Evolutionary conservation across 2,113 vertebrate genomes (phyloP), one percentile per base, ranked within the genome.

Genomic region (Corythaixoides concolor): DNA sequence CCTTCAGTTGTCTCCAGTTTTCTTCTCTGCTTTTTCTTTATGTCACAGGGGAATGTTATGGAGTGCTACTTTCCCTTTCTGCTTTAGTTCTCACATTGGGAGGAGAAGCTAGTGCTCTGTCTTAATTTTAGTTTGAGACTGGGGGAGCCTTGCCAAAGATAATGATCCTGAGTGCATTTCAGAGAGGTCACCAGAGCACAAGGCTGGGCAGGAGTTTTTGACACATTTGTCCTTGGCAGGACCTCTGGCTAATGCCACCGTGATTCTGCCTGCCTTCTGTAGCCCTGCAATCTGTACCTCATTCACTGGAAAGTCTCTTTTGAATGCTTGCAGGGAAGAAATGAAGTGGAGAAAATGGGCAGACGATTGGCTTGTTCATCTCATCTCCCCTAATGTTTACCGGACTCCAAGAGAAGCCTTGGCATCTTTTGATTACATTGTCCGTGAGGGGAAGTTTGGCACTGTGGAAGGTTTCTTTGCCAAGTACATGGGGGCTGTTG

Each of bases 331-430:
- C 98, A 99, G 99, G 90, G 99, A 99, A 91, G 99, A 99, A 96
- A 99, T 99, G 98, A 99, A 99, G 93, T 99, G 99, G 99, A 98
- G 99, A 37, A 97, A 98, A 90, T 99, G 99, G 99, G 98, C 98
- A 3, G 99, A 99, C 2, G 98, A 99, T 62, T 99, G 99, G 99
- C 98, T 99, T 26, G 99, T 99, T 53, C 99, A 99, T 89, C 99
- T 99, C 43, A 99, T 99, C 92, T 99, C 99, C 8, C 99, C 99
- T 77, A 99, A 99, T 1, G 99, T 99, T 80, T 99, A 99, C 98
- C 98, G 99, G 8, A 99, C 99, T 0, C 98, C 98, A 1, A 72
- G 95, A 0, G 99, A 99, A 93, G 98, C 99, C 45, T 89, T 99
- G 97, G 99, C 99, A 0, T 99, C 99, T 67, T 99, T 99, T 3